Conservation (phyloP, 2,797 vertebrate genomes). For the Decapterus maruadsi region DNA sequence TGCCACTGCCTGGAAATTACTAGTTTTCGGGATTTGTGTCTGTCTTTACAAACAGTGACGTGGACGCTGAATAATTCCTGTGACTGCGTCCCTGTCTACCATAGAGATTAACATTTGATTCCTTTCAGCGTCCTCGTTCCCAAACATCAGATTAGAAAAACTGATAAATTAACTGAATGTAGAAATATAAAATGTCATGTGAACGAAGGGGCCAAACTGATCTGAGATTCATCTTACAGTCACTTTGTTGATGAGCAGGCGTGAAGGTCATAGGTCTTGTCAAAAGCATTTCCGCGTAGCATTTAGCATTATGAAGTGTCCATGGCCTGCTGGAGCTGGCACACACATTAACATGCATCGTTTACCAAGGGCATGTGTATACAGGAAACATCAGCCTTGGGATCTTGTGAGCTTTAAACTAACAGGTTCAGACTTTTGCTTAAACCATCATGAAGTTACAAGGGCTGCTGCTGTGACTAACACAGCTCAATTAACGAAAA, state of each 20-base stretch:
- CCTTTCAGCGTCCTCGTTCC: background rate
- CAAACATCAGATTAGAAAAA: background rate
- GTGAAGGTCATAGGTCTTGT: constrained; percentile 24
- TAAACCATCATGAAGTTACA: background rate
- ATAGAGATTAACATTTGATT: background rate
- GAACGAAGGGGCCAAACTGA: background rate
- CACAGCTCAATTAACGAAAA: background rate
- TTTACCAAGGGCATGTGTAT: background rate
- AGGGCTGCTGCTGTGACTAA: background rate
- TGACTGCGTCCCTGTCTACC: background rate
- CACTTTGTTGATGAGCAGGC: constrained; percentile 33
- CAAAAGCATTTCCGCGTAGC: too few species aligned
- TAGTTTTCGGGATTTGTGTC: constrained; percentile 23
- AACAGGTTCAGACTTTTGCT: constrained; percentile 5
- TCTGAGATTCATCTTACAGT: constrained; percentile 13
- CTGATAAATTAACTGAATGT: background rate
- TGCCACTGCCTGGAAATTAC: constrained; percentile 23
- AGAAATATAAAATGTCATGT: background rate
- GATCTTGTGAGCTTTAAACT: constrained; percentile 7
- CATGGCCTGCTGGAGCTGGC: background rate
- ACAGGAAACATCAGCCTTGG: constrained; percentile 17
- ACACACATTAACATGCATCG: background rate
- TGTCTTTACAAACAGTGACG: background rate
- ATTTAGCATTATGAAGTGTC: too few species aligned
- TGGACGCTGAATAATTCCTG: constrained; percentile 17